A percentile compares a stretch with the other conserved stretches of the same genome.
Conservation (phyloP, 1,140 invertebrate species). For the Phymorhynchus buccinoides region DNA sequence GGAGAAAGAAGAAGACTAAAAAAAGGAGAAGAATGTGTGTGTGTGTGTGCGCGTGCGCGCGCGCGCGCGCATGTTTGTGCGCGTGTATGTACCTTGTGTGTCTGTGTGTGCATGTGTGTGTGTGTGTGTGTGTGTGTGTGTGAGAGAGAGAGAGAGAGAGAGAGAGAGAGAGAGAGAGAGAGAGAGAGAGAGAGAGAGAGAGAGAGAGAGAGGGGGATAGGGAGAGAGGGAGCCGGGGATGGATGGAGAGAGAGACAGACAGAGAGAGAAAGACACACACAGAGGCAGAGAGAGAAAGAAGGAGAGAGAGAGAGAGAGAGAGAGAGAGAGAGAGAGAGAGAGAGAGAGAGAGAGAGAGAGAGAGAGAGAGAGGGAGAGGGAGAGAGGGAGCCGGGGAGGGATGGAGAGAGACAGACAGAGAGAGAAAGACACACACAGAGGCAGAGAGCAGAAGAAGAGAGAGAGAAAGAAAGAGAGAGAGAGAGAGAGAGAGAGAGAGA, state of each 20-base stretch:
- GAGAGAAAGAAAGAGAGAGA: not conserved
- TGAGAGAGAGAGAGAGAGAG: not conserved
- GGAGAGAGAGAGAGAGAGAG: slow-evolving; percentile 18
- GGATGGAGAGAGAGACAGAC: not conserved
- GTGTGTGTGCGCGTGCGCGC: not conserved
- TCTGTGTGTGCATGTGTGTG: not conserved
- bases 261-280: not conserved
- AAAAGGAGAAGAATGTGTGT: not conserved
- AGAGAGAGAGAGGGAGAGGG: slow-evolving; percentile 9
- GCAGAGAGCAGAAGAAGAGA: not conserved
- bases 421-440: not conserved
- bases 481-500: not conserved
- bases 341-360: not conserved
- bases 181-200: not conserved
- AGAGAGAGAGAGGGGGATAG: not conserved
- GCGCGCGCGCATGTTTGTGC: not conserved
- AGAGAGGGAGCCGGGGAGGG: slow-evolving; percentile 17
- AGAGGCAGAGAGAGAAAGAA: not conserved
- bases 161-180: not conserved
- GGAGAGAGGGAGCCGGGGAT: not conserved
- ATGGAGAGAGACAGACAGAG: slow-evolving; percentile 17
- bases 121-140: not conserved
- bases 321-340: slow-evolving; percentile 7
- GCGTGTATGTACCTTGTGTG: not conserved
- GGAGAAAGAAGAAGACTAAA: not conserved